Evolutionary conservation across 2,113 vertebrate species (phyloP), one percentile per base, ranked within the genome.

Genomic region (Ptilorrhoa leucosticta): DNA sequence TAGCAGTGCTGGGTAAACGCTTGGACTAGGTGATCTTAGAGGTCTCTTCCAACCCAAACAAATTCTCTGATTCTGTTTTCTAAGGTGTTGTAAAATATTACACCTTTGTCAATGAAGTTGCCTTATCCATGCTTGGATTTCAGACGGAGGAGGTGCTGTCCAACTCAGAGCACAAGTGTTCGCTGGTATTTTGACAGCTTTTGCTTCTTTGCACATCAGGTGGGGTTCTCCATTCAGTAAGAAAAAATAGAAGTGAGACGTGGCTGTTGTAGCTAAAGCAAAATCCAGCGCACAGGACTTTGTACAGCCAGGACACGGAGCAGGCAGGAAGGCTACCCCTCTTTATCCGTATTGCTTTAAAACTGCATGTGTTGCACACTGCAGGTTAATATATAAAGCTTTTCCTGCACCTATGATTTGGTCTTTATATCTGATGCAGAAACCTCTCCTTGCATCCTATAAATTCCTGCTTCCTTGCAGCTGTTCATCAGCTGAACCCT

Each of bases 341-440:
- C 20, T 72, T 56, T 26, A 40, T 9, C 9, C 7, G 2, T 31
- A 6, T 7, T n/a, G 7, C 56, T 68, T 33, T 68, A 23, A 63
- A 83, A 7, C 13, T 13, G 3, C 30, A 0, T 9, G 8, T 28
- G 18, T 68, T 14, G 6, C 6, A 15, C 4, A 31, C 6, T 15
- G 15, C 47, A 57, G 30, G 7, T n/a, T 35, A 11, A 44, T 13
- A 40, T 0, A 31, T 0, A 17, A 3, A 63, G 12, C 13, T 35
- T 47, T 58, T 20, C 66, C 18, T 82, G 44, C 12, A 15, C 26
- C 22, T 58, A 18, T 12, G 7, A 4, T 33, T 68, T 78, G 20
- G 6, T 68, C n/a, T 68, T 60, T 58, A 1, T 35, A 15, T 24
- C 44, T 56, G 42, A 28, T 16, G 26, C 39, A 70, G 15, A 56